These are phyloP conservation scores for Pelagia noctiluca DNA, from an alignment of 30 jellyfish, hydroid and myxozoan species.

Conservation along the genomic window DNA sequence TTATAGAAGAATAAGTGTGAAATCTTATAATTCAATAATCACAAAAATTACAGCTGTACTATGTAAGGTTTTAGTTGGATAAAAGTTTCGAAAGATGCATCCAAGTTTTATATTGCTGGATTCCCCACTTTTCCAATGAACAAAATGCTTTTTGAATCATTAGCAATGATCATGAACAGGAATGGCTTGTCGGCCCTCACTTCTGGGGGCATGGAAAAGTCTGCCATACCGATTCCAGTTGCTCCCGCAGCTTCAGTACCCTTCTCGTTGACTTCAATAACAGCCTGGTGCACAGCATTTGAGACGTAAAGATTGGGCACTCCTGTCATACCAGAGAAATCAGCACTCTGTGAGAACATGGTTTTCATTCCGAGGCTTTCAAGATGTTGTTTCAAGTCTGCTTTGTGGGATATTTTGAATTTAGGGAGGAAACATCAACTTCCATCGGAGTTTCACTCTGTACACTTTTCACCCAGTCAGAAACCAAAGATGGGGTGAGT, in stretches of 20 bases:
- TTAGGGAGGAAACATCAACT: constrained; percentile 77
- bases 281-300: constrained; percentile 77
- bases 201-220: constrained; percentile 73
- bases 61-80: too few relatives aligned
- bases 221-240: constrained; percentile 75
- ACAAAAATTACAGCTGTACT: too few relatives aligned
- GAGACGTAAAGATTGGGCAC: constrained; percentile 66
- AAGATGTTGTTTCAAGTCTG: constrained; percentile 45
- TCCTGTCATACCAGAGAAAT: constrained; percentile 71
- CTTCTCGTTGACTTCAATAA: constrained; percentile 79
- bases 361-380: constrained; percentile 50
- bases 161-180: constrained; percentile 40
- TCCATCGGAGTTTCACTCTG: constrained; percentile 13
- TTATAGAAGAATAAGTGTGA: too few relatives aligned
- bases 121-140: constrained; percentile 69
- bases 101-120: too few relatives aligned
- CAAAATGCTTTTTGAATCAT: constrained; percentile 32
- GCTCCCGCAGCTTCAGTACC: constrained; percentile 93
- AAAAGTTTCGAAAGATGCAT: too few relatives aligned
- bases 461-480: constrained; percentile 44
- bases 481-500: background rate
- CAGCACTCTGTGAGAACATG: constrained; percentile 63
- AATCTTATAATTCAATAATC: too few relatives aligned
- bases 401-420: constrained; percentile 51
- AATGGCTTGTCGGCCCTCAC: constrained; percentile 71